A percentile compares a stretch with the other conserved stretches of the same genome.
These are phyloP conservation scores for Leptosomus discolor DNA, from an alignment of 2,113 vertebrate species.

Conservation along the genomic window DNA sequence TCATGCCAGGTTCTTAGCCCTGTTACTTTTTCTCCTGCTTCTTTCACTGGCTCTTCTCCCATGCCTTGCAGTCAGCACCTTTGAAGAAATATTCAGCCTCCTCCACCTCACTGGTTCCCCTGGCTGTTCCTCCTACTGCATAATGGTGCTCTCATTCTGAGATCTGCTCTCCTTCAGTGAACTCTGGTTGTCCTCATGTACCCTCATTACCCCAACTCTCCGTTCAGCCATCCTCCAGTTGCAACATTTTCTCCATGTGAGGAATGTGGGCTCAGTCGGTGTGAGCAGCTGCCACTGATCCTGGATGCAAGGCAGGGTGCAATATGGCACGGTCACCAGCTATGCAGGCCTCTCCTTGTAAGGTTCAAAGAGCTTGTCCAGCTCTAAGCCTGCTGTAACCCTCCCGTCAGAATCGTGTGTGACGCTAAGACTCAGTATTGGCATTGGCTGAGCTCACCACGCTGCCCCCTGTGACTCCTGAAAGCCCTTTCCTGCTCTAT, in stretches of 20 bases:
- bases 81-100: slow-evolving; percentile 16
- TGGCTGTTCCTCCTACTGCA: not conserved
- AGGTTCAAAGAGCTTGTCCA: not conserved
- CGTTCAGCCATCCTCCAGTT: not conserved
- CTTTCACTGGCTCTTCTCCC: slow-evolving; percentile 33
- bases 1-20: slow-evolving; percentile 9
- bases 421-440: not conserved
- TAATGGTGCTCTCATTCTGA: not conserved
- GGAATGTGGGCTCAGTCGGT: accelerated
- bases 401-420: not conserved
- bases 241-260: accelerated
- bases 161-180: slow-evolving; percentile 19
- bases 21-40: not conserved
- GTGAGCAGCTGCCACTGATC: not conserved
- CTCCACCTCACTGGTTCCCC: not conserved
- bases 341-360: not conserved
- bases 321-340: not conserved
- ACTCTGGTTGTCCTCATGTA: not conserved
- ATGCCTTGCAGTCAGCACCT: slow-evolving; percentile 38
- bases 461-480: not conserved
- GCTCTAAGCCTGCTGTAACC: not conserved
- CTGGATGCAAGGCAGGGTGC: not conserved
- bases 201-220: not conserved
- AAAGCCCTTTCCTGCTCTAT: not conserved
- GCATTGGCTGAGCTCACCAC: not conserved